Evolutionary conservation across 2,113 vertebrate species (phyloP), one percentile per base, ranked within the genome.

Genomic region (Ptilorrhoa leucosticta): DNA sequence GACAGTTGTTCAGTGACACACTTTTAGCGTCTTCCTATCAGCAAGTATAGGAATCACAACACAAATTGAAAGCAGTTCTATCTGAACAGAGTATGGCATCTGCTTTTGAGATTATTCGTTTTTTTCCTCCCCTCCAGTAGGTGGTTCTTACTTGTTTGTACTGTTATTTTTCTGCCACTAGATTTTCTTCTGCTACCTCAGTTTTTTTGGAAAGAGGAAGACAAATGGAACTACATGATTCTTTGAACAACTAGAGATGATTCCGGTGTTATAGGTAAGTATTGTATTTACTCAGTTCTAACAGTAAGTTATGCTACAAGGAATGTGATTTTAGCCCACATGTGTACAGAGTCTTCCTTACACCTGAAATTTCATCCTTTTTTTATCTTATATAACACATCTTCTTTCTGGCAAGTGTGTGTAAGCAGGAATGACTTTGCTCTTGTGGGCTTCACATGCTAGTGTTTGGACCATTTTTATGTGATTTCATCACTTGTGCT

Each of bases 181-280:
- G 96, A 80, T 90, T 91, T 83, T 76, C 71, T 77, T 28, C 65
- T 90, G 53, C 95, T 97, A 86, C 91, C 91, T 96, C 93, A 89
- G 0, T 7, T 45, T 69, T 58, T 72, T 80, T 73, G 47, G 81
- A 77, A 72, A n/a, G 68, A 90, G 56, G 58, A 96, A 54, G 58
- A 83, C 63, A 78, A 73, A 95, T 96, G 83, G 86, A 96, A 53
- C 40, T 37, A 23, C 10, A 2, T 50, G 33, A 66, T 83, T 84
- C 47, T 33, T 53, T 92, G 72, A 90, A 81, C 86, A 89, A 54
- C 37, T 94, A 94, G 90, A 86, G 51, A 61, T 83, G 51, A 40
- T 71, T 83, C 47, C 2, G 0, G 4, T 70, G 19, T 82, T 92
- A 47, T 2, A 95, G 89, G 96, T 97, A 95, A 96, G 76, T 89